These are phyloP conservation scores for Brachyhypopomus occidentalis DNA, from an alignment of 2,113 vertebrate species.

Conservation along the genomic window DNA sequence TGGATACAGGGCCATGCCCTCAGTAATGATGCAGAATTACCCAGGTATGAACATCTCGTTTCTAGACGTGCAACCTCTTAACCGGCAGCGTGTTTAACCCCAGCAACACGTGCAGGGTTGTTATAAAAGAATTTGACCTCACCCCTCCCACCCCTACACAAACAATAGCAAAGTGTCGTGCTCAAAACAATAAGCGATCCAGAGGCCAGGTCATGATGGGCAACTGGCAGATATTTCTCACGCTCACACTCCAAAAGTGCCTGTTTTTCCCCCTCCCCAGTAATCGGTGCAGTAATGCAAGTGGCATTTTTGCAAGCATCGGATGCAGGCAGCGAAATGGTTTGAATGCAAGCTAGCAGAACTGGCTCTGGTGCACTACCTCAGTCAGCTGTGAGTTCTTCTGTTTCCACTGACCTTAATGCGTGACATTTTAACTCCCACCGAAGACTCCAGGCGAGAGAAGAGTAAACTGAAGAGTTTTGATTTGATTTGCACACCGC, in stretches of 20 bases:
- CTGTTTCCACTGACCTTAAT: not conserved
- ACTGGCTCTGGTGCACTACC: constrained; percentile 36
- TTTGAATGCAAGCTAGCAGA: constrained; percentile 39
- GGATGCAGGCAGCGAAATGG: constrained; percentile 16
- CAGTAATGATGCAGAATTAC: constrained; percentile 99
- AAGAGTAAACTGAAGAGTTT: too few relatives aligned
- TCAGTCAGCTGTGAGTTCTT: constrained; percentile 26
- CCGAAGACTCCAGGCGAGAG: too few relatives aligned
- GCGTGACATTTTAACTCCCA: too few relatives aligned
- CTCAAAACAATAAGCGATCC: not conserved
- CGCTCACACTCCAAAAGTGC: not conserved
- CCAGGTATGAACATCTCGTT: constrained; percentile 80
- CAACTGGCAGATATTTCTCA: constrained; percentile 29
- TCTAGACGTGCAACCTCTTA: too few relatives aligned
- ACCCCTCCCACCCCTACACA: not conserved
- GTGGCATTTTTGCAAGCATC: not conserved
- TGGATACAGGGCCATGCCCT: constrained; percentile 92
- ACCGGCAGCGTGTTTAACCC: too few relatives aligned
- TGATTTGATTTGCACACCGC: too few relatives aligned
- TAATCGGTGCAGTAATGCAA: not conserved
- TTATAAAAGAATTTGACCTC: not conserved
- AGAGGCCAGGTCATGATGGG: constrained; percentile 2
- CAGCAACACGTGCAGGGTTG: not conserved
- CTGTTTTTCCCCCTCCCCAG: not conserved
- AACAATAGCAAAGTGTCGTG: not conserved